Evolutionary conservation across 2,797 vertebrate genomes (phyloP).

Genomic region (Parauchenoglanis ngamensis): DNA sequence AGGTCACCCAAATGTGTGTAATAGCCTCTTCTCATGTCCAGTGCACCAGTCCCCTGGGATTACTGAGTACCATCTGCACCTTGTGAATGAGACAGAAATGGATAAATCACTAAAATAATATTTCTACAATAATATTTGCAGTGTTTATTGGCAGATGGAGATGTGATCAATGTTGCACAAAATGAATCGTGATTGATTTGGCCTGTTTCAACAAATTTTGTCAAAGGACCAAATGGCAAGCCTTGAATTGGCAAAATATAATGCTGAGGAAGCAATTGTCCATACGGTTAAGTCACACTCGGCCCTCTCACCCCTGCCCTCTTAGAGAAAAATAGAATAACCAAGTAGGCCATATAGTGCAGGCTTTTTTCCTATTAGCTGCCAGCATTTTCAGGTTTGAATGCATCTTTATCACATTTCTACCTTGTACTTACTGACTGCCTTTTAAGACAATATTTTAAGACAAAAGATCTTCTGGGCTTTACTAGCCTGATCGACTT

Average conservation of each 20-base stretch:
- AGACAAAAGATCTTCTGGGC: constrained; percentile 27
- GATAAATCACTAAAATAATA: constrained; percentile 48
- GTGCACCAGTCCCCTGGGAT: constrained; percentile 62
- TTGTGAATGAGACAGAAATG: constrained; percentile 11
- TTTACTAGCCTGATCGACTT: constrained; percentile 14
- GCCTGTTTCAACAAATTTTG: constrained; percentile 55
- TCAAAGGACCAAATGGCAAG: constrained; percentile 60
- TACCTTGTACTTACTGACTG: constrained; percentile 26
- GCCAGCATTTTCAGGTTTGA: constrained; percentile 54
- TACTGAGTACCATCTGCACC: constrained; percentile 9
- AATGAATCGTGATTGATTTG: constrained; percentile 63
- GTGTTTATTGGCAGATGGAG: constrained; percentile 62
- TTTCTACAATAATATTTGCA: constrained; percentile 60
- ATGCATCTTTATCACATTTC: constrained; percentile 49
- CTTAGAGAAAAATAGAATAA: constrained; percentile 45
- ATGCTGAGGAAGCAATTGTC: constrained; percentile 56
- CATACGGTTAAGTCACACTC: constrained; percentile 58
- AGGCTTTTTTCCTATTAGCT: constrained; percentile 62
- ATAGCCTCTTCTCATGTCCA: constrained; percentile 65
- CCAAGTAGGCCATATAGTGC: constrained; percentile 46
- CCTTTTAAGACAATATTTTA: constrained; percentile 46
- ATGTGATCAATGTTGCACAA: constrained; percentile 67
- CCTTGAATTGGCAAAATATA: constrained; percentile 55
- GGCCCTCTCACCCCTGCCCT: constrained; percentile 16
- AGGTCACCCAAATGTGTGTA: constrained; percentile 76